Conservation (phyloP, 2,113 vertebrate genomes). For the Lethenteron camtschaticum region DNA sequence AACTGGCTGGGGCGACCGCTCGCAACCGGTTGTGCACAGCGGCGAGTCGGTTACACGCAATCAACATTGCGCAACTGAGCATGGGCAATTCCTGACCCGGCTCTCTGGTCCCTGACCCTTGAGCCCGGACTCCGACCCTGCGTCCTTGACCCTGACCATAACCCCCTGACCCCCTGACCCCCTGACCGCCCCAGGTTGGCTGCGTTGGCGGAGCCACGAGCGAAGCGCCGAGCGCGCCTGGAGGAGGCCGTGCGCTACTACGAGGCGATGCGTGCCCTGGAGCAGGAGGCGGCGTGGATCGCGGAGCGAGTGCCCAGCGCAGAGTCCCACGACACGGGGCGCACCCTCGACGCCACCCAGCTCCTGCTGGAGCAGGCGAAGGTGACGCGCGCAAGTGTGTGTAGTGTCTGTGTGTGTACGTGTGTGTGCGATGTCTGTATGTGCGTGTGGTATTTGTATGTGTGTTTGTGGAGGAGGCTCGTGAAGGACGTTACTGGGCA, state of each 20-base stretch:
- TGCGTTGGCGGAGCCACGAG: constrained; percentile 41
- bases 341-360: constrained; percentile 27
- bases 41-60: too few species aligned
- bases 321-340: constrained; percentile 20
- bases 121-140: too few species aligned
- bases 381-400: constrained; percentile 19
- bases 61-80: too few species aligned
- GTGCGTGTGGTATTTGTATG: background rate
- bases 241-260: constrained; percentile 35
- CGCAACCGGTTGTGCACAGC: too few species aligned
- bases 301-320: constrained; percentile 28
- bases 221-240: constrained; percentile 22
- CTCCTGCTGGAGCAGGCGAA: constrained; percentile 41
- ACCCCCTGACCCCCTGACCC: background rate
- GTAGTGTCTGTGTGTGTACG: background rate
- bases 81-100: too few species aligned
- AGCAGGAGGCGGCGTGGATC: constrained; percentile 47
- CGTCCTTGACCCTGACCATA: too few species aligned
- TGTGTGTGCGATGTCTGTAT: background rate
- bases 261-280: constrained; percentile 37
- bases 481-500: background rate
- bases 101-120: too few species aligned
- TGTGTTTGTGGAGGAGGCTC: background rate
- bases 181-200: constrained; percentile 25
- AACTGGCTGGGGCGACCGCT: too few species aligned